Evolutionary conservation across 2,797 vertebrate genomes (phyloP).

Genomic region (Leuciscus waleckii): DNA sequence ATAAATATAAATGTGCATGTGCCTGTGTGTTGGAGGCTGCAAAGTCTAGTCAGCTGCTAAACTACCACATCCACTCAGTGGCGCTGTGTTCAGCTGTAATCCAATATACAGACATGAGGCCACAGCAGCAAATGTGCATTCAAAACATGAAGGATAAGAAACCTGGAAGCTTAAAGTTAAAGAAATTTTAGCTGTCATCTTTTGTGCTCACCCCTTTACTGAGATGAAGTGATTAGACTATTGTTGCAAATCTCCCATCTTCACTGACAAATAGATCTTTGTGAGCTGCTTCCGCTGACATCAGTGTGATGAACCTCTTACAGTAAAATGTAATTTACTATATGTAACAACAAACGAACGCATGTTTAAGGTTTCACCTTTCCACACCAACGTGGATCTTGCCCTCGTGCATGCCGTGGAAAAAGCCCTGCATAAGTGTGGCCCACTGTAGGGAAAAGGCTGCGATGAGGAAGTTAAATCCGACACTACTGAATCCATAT

Average conservation of each 20-base stretch:
- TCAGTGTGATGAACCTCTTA: neutral
- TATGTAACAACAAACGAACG: neutral
- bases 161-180: neutral
- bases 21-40: neutral
- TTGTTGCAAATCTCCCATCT: neutral
- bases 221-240: neutral
- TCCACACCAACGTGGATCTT: conserved; percentile 85
- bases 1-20: neutral
- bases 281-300: neutral
- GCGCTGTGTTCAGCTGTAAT: conserved; percentile 12
- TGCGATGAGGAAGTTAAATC: conserved; percentile 87
- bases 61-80: conserved; percentile 6
- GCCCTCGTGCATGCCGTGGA: conserved; percentile 78
- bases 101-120: neutral
- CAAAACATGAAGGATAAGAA: neutral
- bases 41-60: neutral
- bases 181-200: neutral
- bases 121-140: neutral
- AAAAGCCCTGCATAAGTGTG: conserved; percentile 87
- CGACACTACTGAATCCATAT: conserved; percentile 84
- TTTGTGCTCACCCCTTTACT: neutral
- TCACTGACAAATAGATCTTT: neutral
- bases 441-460: conserved; percentile 91
- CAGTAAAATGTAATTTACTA: neutral
- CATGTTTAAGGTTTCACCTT: conserved; percentile 75